phyloP scores from a whole-genome alignment of 2,797 vertebrate species.

The Spea hammondii region DNA sequence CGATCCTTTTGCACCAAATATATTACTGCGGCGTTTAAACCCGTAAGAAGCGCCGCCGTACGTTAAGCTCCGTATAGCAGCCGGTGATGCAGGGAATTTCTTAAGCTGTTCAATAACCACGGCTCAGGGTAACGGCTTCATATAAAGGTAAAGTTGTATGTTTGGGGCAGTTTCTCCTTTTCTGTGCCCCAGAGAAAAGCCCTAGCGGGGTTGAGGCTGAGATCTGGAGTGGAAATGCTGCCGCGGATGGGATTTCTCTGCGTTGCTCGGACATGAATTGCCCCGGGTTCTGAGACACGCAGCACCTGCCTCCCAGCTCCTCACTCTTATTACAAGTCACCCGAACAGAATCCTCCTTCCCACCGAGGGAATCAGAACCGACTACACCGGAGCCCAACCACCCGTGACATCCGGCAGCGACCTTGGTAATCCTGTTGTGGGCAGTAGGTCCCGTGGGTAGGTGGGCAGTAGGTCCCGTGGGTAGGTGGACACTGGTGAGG shows the following conservation, averaged over 20 bases:
- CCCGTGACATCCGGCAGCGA: no score
- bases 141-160: no score
- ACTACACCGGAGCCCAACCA: no score
- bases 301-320: slow-evolving; percentile 10
- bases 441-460: no score
- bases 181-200: neutral
- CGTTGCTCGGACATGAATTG: slow-evolving; percentile 2
- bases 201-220: neutral
- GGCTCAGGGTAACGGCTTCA: no score
- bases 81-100: slow-evolving; percentile 29
- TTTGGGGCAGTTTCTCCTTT: no score
- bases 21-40: slow-evolving; percentile 2
- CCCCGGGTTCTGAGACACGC: slow-evolving; percentile 13
- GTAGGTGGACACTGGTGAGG: no score
- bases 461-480: no score
- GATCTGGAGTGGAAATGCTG: neutral
- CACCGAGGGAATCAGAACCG: no score
- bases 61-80: slow-evolving; percentile 11
- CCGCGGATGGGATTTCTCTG: neutral
- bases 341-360: neutral
- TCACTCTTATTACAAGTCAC: slow-evolving; percentile 3
- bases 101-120: no score
- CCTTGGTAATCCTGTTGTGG: no score
- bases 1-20: neutral
- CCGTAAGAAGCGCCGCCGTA: neutral